These are phyloP conservation scores for Hypanus sabinus DNA, from an alignment of 2,113 vertebrate species.

Conservation along the genomic window DNA sequence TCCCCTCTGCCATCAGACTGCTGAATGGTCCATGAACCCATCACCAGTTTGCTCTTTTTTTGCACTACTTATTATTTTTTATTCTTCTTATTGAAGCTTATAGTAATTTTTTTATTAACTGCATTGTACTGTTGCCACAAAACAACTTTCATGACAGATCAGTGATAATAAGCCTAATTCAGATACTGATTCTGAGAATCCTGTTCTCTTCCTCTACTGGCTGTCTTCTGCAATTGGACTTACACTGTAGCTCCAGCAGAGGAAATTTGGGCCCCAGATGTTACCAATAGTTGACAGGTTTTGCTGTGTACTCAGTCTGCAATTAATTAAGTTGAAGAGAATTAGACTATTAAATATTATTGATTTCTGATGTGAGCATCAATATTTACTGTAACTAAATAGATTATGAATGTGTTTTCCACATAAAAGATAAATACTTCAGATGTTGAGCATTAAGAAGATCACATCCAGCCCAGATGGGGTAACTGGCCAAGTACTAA, in stretches of 20 bases:
- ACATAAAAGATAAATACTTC: not conserved
- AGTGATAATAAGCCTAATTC: too few relatives aligned
- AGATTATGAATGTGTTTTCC: not conserved
- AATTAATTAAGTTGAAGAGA: not conserved
- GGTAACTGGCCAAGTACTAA: too few relatives aligned
- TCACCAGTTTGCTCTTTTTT: too few relatives aligned
- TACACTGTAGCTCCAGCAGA: not conserved
- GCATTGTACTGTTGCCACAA: too few relatives aligned
- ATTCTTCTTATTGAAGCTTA: too few relatives aligned
- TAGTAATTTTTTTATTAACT: too few relatives aligned
- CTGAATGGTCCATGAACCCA: too few relatives aligned
- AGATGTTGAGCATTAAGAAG: not conserved
- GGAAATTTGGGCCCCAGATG: not conserved
- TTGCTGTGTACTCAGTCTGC: not conserved
- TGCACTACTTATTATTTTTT: too few relatives aligned
- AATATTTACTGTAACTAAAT: not conserved
- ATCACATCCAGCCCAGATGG: too few relatives aligned
- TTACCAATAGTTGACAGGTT: not conserved
- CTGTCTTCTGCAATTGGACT: not conserved
- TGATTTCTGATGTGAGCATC: not conserved
- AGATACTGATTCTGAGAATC: not conserved
- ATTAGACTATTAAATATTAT: slow-evolving; percentile 1
- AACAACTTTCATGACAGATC: too few relatives aligned
- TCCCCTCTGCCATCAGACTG: too few relatives aligned
- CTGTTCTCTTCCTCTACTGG: not conserved